Percentiles rank a stretch among this genome's conserved stretches.
Conservation (phyloP, 2,797 vertebrate species). For the Cercopithecus neglectus region DNA sequence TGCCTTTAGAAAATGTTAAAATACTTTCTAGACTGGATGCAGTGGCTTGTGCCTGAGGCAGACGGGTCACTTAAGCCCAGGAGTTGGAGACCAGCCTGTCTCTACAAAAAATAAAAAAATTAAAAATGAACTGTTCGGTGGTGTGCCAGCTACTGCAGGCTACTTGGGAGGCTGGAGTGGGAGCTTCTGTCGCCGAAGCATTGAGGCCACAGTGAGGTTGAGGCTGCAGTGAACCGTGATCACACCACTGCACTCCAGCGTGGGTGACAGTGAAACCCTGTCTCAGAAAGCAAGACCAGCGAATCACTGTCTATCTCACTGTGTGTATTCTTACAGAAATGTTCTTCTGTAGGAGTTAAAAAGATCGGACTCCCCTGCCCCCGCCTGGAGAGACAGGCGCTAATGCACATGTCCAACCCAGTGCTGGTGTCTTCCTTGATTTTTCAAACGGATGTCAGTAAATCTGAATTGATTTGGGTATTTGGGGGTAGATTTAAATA, state of each 20-base stretch:
- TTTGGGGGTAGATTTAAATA: background rate
- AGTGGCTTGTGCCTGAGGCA: background rate
- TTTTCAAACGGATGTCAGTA: background rate
- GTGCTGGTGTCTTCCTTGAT: background rate
- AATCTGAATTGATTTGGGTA: background rate
- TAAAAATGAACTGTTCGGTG: background rate
- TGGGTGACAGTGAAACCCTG: background rate
- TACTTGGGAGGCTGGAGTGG: background rate
- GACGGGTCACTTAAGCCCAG: background rate
- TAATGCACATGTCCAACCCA: background rate
- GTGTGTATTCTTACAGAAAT: background rate
- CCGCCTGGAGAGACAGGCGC: too few relatives aligned
- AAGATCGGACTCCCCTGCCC: background rate
- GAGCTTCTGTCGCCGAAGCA: background rate
- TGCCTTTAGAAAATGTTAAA: background rate
- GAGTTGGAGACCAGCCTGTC: background rate
- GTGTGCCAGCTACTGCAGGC: background rate
- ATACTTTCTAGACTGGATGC: background rate
- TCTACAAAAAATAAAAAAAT: background rate
- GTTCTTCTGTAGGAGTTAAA: background rate
- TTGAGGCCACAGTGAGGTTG: too few relatives aligned
- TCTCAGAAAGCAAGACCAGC: background rate
- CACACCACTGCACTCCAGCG: background rate
- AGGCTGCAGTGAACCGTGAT: background rate
- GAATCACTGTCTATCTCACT: background rate